Evolutionary conservation across 2,888 invertebrate genomes (phyloP), one percentile per base, ranked within the genome.

Genomic region (Tetramorium bicarinatum): DNA sequence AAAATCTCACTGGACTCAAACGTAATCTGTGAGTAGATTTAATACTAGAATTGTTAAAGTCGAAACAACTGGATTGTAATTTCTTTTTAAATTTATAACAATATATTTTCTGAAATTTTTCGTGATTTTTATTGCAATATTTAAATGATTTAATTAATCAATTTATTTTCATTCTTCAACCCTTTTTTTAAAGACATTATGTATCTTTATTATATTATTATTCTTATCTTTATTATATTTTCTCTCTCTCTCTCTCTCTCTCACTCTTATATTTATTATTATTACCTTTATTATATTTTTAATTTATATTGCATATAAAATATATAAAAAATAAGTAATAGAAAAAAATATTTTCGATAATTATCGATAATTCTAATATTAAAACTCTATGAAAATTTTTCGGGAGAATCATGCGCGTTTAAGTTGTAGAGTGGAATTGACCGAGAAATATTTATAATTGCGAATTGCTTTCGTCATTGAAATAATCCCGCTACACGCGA

Each of bases 401-500:
- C 1, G 6, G 25, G 15, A 34, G 15, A 34, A 61, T 61, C n/a
- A 6, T 18, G 41, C 11, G 13, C 11, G 4, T 56, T 56, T 56
- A 56, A 72, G 25, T 11, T 11, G 11, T 18, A 15, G 7, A 29
- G 9, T 64, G 18, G n/a, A 25, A 76, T 64, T 61, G 44, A 44
- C 11, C 21, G 62, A n/a, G 25, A 76, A 76, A 62, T 64, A 38
- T 21, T 64, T 44, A 52, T 21, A 54, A 25, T 67, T 34, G 15
- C 67, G 41, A 9, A 54, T 77, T 64, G 18, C 49, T 52, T 56
- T 29, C 44, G 21, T 34, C 34, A 15, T 25, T 56, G 2, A 11
- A 79, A 69, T 67, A 67, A 69, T 67, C 21, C 3, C 38, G 64
- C 64, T 25, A 64, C 76, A 44, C 77, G 77, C 77, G 56, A 79